Evolutionary conservation across 1,140 invertebrate species (phyloP).

Genomic region (Drosophila yakuba): DNA sequence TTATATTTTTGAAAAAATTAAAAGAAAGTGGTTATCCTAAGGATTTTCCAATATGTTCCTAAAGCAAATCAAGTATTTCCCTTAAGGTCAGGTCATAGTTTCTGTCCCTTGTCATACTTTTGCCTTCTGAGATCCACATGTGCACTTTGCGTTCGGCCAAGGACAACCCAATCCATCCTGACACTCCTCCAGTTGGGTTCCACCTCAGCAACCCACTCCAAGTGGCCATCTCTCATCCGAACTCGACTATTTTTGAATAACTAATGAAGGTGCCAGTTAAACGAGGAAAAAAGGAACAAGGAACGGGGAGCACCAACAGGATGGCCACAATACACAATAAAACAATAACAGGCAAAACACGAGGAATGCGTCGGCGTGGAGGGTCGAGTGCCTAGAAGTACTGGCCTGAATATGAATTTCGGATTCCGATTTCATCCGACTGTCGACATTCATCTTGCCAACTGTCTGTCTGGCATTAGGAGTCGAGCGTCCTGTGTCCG

Average conservation of each 20-base stretch:
- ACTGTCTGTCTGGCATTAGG: slow-evolving; percentile 76
- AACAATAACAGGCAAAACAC: slow-evolving; percentile 59
- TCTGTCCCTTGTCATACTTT: neutral
- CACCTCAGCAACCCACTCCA: slow-evolving; percentile 8
- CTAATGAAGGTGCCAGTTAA: slow-evolving; percentile 78
- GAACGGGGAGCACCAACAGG: slow-evolving; percentile 28
- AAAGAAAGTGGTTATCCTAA: too few relatives aligned
- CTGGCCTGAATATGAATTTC: slow-evolving; percentile 80
- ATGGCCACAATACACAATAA: slow-evolving; percentile 53
- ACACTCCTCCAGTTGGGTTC: slow-evolving; percentile 70
- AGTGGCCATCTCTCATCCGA: slow-evolving; percentile 7
- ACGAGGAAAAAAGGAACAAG: slow-evolving; percentile 20
- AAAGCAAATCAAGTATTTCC: slow-evolving; percentile 2
- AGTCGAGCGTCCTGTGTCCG: slow-evolving; percentile 34
- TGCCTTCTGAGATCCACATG: slow-evolving; percentile 47
- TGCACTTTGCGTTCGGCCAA: slow-evolving; percentile 31
- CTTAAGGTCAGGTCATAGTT: slow-evolving; percentile 33
- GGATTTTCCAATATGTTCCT: slow-evolving; percentile 1
- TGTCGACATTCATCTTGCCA: slow-evolving; percentile 81
- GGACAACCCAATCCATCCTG: slow-evolving; percentile 61
- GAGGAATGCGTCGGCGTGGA: slow-evolving; percentile 25
- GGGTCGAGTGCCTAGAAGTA: slow-evolving; percentile 37
- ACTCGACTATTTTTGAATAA: slow-evolving; percentile 79
- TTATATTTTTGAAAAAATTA: slow-evolving; percentile 1
- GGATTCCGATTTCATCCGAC: slow-evolving; percentile 74